A percentile compares a stretch with the other conserved stretches of the same genome.
Evolutionary conservation across 2,888 invertebrate species (phyloP).

Genomic region (Invenusta paracnida): DNA sequence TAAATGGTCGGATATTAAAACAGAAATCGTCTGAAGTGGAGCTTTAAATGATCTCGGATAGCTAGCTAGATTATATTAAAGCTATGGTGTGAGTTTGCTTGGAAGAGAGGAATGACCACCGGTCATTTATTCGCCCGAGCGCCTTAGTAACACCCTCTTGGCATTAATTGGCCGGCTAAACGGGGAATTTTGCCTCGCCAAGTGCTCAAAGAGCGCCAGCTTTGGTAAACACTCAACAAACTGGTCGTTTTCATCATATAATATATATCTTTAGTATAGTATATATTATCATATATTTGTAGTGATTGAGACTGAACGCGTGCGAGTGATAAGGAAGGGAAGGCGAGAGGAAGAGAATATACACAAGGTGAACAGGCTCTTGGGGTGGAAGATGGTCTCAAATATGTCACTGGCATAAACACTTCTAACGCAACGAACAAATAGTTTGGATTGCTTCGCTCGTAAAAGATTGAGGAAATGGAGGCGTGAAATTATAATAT

Average conservation of each 20-base stretch:
- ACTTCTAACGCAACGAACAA: constrained; percentile 15
- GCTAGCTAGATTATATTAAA: not conserved
- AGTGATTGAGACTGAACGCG: not conserved
- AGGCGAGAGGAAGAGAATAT: too few relatives aligned
- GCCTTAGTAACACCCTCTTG: constrained; percentile 8
- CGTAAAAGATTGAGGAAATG: not conserved
- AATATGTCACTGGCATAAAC: constrained; percentile 23
- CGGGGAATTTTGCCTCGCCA: not conserved
- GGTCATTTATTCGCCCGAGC: not conserved
- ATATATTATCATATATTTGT: too few relatives aligned
- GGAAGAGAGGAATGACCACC: constrained; percentile 1
- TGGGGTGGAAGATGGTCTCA: not conserved
- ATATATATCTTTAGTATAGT: too few relatives aligned
- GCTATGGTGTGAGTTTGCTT: not conserved
- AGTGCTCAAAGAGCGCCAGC: not conserved
- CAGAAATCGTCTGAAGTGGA: not conserved
- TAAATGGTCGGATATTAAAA: not conserved
- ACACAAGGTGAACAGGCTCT: not conserved
- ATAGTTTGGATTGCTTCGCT: constrained; percentile 25
- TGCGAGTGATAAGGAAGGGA: not conserved
- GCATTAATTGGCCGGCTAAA: not conserved
- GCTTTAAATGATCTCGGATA: not conserved
- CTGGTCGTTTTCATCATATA: too few relatives aligned
- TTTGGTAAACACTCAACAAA: constrained; percentile 18
- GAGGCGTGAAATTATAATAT: not conserved